phyloP scores from a whole-genome alignment of 2,113 vertebrate species.

The Beaufortia kweichowensis region DNA sequence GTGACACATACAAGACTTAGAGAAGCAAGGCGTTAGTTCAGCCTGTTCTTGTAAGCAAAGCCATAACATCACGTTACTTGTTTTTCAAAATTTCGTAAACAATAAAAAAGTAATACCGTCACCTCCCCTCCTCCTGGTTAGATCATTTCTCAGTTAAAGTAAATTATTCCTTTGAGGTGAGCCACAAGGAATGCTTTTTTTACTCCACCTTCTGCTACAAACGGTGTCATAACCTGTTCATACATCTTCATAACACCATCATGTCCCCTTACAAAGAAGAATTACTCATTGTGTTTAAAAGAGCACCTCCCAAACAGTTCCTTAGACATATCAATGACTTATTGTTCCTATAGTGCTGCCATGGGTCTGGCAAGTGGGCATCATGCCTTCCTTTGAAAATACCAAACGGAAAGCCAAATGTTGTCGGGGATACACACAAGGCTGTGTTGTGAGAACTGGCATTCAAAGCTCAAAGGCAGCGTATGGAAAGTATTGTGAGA shows the following conservation, averaged over 20 bases:
- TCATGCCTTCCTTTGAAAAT: constrained; percentile 21
- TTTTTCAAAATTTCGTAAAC: constrained; percentile 1
- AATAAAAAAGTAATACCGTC: neutral
- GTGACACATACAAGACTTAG: neutral
- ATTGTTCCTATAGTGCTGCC: constrained; percentile 12
- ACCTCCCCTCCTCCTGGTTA: neutral
- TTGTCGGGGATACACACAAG: constrained; percentile 50
- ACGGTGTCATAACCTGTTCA: neutral
- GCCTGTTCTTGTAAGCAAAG: neutral
- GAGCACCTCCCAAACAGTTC: constrained; percentile 31
- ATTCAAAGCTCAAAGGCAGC: constrained; percentile 44
- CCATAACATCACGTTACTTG: neutral
- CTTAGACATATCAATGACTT: constrained; percentile 33
- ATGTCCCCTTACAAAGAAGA: constrained; percentile 10
- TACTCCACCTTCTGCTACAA: neutral
- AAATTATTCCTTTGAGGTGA: neutral
- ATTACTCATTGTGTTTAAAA: constrained; percentile 31
- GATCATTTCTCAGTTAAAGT: neutral
- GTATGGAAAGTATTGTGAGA: constrained; percentile 39
- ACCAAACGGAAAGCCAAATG: constrained; percentile 28
- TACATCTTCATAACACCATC: neutral
- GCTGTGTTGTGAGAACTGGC: constrained; percentile 21
- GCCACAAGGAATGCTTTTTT: neutral
- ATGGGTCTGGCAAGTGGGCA: constrained; percentile 37
- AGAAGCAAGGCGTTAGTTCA: neutral